These are phyloP conservation scores for Lineus longissimus DNA, from an alignment of 1,140 invertebrate genomes.

Conservation along the genomic window DNA sequence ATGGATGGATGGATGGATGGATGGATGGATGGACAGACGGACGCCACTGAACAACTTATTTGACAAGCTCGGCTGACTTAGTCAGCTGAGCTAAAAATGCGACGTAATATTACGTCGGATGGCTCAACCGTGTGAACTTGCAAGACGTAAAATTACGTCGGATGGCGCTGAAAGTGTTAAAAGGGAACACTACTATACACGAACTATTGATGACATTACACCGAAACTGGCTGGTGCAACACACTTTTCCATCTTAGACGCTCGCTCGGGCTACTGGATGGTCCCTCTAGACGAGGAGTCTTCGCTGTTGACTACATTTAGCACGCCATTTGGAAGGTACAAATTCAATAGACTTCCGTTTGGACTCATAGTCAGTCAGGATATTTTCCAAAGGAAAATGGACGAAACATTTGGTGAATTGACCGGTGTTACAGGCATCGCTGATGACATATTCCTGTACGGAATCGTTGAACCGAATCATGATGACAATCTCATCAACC, in stretches of 20 bases:
- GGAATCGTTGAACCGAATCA: no score
- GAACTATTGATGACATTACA: constrained; percentile 29
- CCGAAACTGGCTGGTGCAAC: constrained; percentile 13
- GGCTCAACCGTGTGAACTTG: no score
- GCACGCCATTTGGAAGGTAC: background rate
- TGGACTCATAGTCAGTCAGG: background rate
- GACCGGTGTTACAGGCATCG: background rate
- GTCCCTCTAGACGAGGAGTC: constrained; percentile 15
- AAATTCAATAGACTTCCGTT: background rate
- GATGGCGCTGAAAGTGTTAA: constrained; percentile 35
- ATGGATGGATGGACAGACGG: no score
- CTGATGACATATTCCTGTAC: constrained; percentile 22
- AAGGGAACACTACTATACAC: constrained; percentile 21
- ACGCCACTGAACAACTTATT: no score
- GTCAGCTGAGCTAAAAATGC: no score
- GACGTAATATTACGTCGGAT: no score
- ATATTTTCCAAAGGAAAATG: background rate
- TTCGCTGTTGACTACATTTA: background rate
- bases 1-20: no score
- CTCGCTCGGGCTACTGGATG: constrained; percentile 34
- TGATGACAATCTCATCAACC: constrained; percentile 15
- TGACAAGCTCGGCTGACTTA: no score
- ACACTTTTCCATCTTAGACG: constrained; percentile 24
- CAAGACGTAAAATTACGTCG: no score
- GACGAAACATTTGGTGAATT: background rate